Percentiles rank a stretch among this genome's conserved stretches.
Conservation (phyloP, 2,888 invertebrate species). For the Drosophila lutescens region DNA sequence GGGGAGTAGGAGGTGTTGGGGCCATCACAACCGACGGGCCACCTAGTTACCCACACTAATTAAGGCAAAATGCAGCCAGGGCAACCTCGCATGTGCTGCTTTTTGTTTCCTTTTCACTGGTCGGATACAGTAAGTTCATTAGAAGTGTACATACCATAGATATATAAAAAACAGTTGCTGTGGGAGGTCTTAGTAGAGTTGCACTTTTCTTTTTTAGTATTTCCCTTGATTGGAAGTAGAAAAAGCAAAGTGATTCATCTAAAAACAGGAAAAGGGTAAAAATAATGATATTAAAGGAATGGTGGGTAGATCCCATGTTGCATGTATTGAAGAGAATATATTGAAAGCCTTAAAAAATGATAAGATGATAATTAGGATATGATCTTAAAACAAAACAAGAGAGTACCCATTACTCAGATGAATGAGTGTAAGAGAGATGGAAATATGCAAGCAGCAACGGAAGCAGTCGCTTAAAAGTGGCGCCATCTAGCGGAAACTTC, state of each 20-base stretch:
- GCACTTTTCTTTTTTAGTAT: conserved; percentile 6
- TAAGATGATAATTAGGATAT: no score
- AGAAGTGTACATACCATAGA: not conserved
- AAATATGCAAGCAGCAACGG: no score
- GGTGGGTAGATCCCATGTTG: no score
- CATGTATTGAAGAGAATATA: no score
- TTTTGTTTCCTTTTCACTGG: not conserved
- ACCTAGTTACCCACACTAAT: conserved; percentile 75
- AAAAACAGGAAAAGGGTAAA: not conserved
- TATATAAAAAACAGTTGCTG: conserved; percentile 5
- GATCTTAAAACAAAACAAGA: no score
- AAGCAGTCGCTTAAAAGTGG: no score
- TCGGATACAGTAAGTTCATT: conserved; percentile 27
- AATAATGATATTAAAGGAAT: not conserved
- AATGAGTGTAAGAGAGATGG: no score
- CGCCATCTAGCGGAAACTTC: no score
- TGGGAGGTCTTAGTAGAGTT: conserved; percentile 7
- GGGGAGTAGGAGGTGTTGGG: conserved; percentile 27
- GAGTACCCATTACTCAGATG: no score
- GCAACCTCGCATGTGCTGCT: conserved; percentile 47
- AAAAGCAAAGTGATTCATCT: not conserved
- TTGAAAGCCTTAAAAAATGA: no score
- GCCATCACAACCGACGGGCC: conserved; percentile 52
- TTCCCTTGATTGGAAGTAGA: conserved; percentile 20
- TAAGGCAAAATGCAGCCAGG: conserved; percentile 65